These are phyloP conservation scores for Trachops cirrhosus DNA, from an alignment of 2,797 vertebrate genomes.

Conservation along the genomic window DNA sequence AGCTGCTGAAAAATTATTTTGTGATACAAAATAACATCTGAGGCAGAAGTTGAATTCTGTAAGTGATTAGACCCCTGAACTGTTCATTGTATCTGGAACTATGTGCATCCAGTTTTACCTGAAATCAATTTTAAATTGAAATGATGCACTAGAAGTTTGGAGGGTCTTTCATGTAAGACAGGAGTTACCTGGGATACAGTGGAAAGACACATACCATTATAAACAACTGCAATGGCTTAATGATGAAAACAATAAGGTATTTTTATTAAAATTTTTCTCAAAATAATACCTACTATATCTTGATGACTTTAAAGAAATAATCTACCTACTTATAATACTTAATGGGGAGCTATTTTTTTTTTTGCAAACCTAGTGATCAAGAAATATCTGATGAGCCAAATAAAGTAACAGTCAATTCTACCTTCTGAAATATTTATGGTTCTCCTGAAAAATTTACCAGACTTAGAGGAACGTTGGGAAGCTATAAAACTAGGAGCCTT, in stretches of 20 bases:
- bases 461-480: background rate
- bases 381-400: background rate
- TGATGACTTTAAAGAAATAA: background rate
- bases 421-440: conserved; percentile 20
- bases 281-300: conserved; percentile 21
- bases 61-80: background rate
- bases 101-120: background rate
- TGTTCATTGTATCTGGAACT: background rate
- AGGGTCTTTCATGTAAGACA: background rate
- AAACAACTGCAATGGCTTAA: background rate
- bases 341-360: background rate
- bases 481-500: background rate
- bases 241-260: background rate
- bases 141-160: background rate
- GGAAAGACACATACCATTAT: background rate
- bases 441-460: conserved; percentile 32
- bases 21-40: background rate
- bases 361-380: background rate
- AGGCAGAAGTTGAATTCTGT: background rate
- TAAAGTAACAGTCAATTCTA: conserved; percentile 12
- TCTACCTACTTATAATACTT: background rate
- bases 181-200: background rate
- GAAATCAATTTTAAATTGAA: conserved; percentile 19
- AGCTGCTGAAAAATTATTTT: background rate
- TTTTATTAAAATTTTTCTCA: background rate